Conservation (phyloP, 2,888 invertebrate genomes). For the Abrostola triplasia region DNA sequence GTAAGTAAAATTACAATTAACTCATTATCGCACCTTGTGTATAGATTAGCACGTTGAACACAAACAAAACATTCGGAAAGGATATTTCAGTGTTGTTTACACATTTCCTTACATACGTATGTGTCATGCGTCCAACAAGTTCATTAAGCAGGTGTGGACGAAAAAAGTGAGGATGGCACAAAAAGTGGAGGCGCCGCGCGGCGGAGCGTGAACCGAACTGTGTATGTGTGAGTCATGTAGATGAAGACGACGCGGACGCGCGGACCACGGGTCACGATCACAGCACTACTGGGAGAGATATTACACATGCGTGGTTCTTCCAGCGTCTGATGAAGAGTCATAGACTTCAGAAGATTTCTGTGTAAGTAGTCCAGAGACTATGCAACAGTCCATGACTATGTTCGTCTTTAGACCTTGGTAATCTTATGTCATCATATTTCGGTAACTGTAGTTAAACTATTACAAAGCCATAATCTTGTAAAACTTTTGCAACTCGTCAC, state of each 20-base stretch:
- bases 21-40: not conserved
- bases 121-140: conserved; percentile 37
- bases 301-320: not conserved
- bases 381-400: not conserved
- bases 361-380: not conserved
- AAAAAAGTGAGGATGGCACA: conserved; percentile 39
- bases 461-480: conserved; percentile 10
- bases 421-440: not conserved
- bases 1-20: not conserved
- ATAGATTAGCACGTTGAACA: conserved; percentile 19
- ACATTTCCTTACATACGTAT: conserved; percentile 26
- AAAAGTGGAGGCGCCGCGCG: conserved; percentile 44
- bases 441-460: not conserved
- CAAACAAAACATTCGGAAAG: conserved; percentile 21
- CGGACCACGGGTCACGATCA: conserved; percentile 2
- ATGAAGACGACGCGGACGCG: conserved; percentile 24
- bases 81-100: conserved; percentile 19
- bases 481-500: conserved; percentile 7
- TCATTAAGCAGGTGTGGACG: conserved; percentile 34
- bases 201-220: conserved; percentile 37
- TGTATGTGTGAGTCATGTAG: conserved; percentile 29
- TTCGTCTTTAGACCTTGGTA: not conserved
- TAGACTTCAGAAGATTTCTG: not conserved
- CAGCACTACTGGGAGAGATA: not conserved
- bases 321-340: not conserved